phyloP scores from a whole-genome alignment of 2,888 invertebrate genomes.

The Pristionchus mayeri region DNA sequence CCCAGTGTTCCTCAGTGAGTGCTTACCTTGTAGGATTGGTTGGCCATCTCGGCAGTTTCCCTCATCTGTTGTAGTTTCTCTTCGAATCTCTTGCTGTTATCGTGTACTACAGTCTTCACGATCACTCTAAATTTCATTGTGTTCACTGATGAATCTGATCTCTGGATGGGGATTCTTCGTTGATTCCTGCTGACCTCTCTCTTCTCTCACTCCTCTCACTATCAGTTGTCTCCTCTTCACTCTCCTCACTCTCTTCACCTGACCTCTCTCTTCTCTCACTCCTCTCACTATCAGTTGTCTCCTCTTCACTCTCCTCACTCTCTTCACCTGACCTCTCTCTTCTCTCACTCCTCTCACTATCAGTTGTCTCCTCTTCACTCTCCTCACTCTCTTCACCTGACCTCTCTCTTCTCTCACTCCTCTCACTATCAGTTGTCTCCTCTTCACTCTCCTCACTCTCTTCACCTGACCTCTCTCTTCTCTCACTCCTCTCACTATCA shows the following conservation, averaged over 20 bases:
- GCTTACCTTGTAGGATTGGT: conserved; percentile 26
- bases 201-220: conserved; percentile 30
- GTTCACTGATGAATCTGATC: not conserved
- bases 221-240: not conserved
- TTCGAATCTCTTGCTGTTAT: conserved; percentile 43
- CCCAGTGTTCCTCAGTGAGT: not conserved
- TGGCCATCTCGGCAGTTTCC: conserved; percentile 38
- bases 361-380: not conserved
- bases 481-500: conserved; percentile 12
- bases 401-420: too few species aligned
- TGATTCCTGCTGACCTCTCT: not conserved
- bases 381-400: conserved; percentile 4
- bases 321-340: too few species aligned
- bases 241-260: not conserved
- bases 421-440: not conserved
- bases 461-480: too few species aligned
- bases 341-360: conserved; percentile 34
- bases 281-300: not conserved
- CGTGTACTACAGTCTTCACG: conserved; percentile 46
- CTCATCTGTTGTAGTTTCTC: conserved; percentile 36
- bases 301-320: conserved; percentile 1
- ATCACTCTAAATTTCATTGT: not conserved
- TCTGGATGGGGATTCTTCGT: not conserved
- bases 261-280: too few species aligned
- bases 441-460: not conserved